Evolutionary conservation across 2,888 invertebrate genomes (phyloP).

Genomic region (Matsumyia berberina): DNA sequence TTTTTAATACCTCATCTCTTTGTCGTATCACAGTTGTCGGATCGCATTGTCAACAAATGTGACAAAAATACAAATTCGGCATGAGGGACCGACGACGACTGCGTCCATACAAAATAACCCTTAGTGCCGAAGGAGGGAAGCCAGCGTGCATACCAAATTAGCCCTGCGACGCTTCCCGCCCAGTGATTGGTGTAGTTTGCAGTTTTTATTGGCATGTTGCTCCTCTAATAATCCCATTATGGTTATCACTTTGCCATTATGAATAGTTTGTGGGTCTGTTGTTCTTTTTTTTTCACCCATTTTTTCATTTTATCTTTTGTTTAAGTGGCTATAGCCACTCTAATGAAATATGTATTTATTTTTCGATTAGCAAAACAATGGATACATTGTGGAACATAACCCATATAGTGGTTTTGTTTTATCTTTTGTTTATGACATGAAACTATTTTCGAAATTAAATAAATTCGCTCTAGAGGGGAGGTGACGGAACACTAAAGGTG

Average conservation of each 20-base stretch:
- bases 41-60: conserved; percentile 30
- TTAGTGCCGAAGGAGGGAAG: conserved; percentile 11
- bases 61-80: conserved; percentile 37
- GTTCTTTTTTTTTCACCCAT: conserved; percentile 1
- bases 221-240: conserved; percentile 62
- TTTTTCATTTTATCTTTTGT: conserved; percentile 10
- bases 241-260: conserved; percentile 68
- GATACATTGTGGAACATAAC: conserved; percentile 1
- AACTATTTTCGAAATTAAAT: conserved; percentile 55
- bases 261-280: conserved; percentile 28
- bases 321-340: conserved; percentile 23
- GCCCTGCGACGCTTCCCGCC: background rate
- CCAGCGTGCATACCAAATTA: conserved; percentile 55
- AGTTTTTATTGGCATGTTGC: conserved; percentile 57
- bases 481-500: background rate
- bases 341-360: conserved; percentile 3
- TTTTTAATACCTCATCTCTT: conserved; percentile 16
- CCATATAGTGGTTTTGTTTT: conserved; percentile 14
- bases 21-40: conserved; percentile 29
- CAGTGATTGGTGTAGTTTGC: conserved; percentile 13
- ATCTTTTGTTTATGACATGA: conserved; percentile 51
- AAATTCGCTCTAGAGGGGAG: conserved; percentile 6
- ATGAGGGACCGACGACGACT: conserved; percentile 25
- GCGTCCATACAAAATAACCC: conserved; percentile 45
- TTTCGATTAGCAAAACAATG: background rate